phyloP scores from a whole-genome alignment of 1,140 invertebrate genomes.

The Eriocheir sinensis region DNA sequence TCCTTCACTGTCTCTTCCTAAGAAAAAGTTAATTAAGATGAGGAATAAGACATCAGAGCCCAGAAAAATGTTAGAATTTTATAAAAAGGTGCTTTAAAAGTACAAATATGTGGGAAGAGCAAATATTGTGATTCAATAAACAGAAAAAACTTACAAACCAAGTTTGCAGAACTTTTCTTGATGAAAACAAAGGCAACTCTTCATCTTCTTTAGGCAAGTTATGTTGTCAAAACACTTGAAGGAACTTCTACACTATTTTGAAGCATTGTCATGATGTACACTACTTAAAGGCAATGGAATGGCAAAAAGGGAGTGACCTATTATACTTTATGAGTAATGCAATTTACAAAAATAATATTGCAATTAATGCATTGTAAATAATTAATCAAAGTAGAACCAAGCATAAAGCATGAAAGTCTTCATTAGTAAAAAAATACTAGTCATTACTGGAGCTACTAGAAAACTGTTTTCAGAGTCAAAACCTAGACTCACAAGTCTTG shows the following conservation, averaged over 20 bases:
- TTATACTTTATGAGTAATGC: not conserved
- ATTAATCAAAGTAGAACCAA: not conserved
- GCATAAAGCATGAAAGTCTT: not conserved
- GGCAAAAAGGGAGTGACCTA: not conserved
- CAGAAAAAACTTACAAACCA: constrained; percentile 39
- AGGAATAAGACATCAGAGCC: constrained; percentile 63
- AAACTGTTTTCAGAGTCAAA: too few species aligned
- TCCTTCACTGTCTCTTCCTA: constrained; percentile 67
- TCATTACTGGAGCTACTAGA: not conserved
- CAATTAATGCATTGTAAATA: not conserved
- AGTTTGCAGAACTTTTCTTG: constrained; percentile 14
- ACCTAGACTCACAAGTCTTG: too few species aligned
- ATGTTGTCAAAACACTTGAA: not conserved
- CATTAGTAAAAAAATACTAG: too few species aligned
- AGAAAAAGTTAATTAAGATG: constrained; percentile 68
- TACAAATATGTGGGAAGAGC: constrained; percentile 57
- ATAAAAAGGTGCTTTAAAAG: constrained; percentile 58
- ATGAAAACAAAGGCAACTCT: constrained; percentile 56
- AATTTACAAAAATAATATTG: not conserved
- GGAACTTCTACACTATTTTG: not conserved
- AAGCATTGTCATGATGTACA: not conserved
- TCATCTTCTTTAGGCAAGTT: constrained; percentile 62
- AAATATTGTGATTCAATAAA: constrained; percentile 59
- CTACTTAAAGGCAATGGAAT: not conserved
- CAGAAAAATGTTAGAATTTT: constrained; percentile 61